phyloP scores from a whole-genome alignment of 2,113 vertebrate species.

The Maccullochella peelii region DNA sequence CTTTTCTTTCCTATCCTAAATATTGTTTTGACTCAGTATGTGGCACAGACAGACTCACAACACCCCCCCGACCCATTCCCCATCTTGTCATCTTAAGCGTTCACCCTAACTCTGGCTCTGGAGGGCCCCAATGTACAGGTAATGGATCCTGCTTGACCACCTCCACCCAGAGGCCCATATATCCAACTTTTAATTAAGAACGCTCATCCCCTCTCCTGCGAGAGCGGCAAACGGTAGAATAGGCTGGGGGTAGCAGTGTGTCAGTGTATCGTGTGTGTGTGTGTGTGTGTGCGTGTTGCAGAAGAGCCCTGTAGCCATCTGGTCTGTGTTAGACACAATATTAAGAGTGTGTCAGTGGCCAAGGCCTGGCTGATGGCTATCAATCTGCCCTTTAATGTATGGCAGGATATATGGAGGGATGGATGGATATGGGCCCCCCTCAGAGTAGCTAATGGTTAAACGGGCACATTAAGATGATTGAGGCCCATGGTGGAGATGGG shows the following conservation, averaged over 20 bases:
- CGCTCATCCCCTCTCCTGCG: conserved; percentile 73
- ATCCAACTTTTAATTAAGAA: conserved; percentile 83
- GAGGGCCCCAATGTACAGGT: conserved; percentile 64
- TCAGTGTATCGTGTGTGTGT: conserved; percentile 10
- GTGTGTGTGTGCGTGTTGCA: conserved; percentile 44
- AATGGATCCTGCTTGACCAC: conserved; percentile 72
- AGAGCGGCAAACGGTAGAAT: conserved; percentile 30
- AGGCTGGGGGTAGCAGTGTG: conserved; percentile 25
- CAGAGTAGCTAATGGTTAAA: conserved; percentile 91
- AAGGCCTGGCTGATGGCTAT: conserved; percentile 79
- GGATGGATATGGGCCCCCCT: conserved; percentile 70
- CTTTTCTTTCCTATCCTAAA: conserved; percentile 32
- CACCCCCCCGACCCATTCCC: background rate
- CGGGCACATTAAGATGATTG: conserved; percentile 90
- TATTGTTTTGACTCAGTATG: conserved; percentile 46
- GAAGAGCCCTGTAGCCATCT: conserved; percentile 78
- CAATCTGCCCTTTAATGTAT: conserved; percentile 82
- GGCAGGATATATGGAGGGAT: conserved; percentile 69
- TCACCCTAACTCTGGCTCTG: conserved; percentile 63
- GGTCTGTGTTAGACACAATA: conserved; percentile 83
- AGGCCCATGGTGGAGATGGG: conserved; percentile 83
- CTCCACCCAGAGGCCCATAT: conserved; percentile 69
- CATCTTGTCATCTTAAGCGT: conserved; percentile 60
- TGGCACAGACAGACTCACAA: conserved; percentile 15
- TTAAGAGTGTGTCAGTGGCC: conserved; percentile 82